Evolutionary conservation across 2,113 vertebrate genomes (phyloP).

Genomic region (Tamias sibiricus): DNA sequence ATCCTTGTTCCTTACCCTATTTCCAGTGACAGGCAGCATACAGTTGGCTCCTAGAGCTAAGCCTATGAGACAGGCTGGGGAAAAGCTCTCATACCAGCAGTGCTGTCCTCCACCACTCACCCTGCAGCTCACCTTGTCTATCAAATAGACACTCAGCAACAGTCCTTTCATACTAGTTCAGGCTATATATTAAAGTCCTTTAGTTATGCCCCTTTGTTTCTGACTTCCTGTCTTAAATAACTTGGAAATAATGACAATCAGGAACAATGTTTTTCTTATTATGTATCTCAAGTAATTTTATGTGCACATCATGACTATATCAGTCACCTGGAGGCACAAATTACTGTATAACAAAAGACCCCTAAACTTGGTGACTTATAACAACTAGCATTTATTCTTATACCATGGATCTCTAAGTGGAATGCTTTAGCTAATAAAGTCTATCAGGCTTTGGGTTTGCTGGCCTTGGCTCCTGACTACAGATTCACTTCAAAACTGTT

Average conservation of each 20-base stretch:
- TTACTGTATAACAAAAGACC: neutral
- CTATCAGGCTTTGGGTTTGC: neutral
- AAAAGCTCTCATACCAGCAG: neutral
- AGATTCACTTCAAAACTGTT: neutral
- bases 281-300: neutral
- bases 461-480: neutral
- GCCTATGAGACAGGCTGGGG: neutral
- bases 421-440: neutral
- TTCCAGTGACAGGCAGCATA: constrained; percentile 40
- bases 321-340: neutral
- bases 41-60: neutral
- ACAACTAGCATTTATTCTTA: neutral
- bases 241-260: constrained; percentile 42
- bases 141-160: neutral
- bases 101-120: neutral
- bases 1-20: constrained; percentile 43
- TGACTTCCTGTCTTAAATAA: neutral
- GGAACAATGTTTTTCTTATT: neutral
- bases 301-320: neutral
- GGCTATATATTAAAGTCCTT: neutral
- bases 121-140: neutral
- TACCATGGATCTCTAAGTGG: neutral
- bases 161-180: neutral
- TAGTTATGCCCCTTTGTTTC: neutral
- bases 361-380: neutral